These are phyloP conservation scores for Sialis fuliginosa DNA, from an alignment of 2,888 invertebrate genomes.

Conservation along the genomic window DNA sequence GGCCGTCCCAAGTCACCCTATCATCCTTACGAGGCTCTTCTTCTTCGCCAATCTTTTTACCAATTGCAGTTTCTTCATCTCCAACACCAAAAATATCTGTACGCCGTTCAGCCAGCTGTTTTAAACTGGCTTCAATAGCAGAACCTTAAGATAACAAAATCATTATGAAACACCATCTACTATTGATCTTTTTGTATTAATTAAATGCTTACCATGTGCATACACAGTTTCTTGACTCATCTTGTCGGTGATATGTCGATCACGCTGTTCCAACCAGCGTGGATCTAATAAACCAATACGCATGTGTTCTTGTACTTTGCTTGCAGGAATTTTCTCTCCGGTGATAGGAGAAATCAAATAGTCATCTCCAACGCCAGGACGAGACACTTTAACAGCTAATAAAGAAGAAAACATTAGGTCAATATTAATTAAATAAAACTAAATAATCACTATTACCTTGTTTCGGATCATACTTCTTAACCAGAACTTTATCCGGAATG, in stretches of 20 bases:
- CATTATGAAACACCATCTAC: constrained; percentile 1
- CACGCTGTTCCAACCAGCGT: constrained; percentile 93
- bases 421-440: not conserved
- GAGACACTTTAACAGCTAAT: constrained; percentile 32
- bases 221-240: constrained; percentile 78
- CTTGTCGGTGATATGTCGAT: constrained; percentile 84
- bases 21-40: constrained; percentile 70
- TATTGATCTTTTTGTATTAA: not conserved
- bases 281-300: constrained; percentile 91
- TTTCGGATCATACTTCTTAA: constrained; percentile 96
- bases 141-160: constrained; percentile 31
- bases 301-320: constrained; percentile 96
- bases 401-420: constrained; percentile 6
- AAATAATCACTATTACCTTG: constrained; percentile 29
- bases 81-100: constrained; percentile 99
- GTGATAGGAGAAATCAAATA: constrained; percentile 97
- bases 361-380: constrained; percentile 57
- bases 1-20: constrained; percentile 95
- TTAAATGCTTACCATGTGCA: constrained; percentile 33
- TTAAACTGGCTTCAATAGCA: constrained; percentile 91
- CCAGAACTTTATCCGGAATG: constrained; percentile 79
- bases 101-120: constrained; percentile 92
- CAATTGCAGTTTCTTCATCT: constrained; percentile 96
- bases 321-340: constrained; percentile 91
- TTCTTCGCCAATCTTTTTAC: constrained; percentile 92